phyloP scores from a whole-genome alignment of 2,797 vertebrate genomes.

The Cygnus olor region DNA sequence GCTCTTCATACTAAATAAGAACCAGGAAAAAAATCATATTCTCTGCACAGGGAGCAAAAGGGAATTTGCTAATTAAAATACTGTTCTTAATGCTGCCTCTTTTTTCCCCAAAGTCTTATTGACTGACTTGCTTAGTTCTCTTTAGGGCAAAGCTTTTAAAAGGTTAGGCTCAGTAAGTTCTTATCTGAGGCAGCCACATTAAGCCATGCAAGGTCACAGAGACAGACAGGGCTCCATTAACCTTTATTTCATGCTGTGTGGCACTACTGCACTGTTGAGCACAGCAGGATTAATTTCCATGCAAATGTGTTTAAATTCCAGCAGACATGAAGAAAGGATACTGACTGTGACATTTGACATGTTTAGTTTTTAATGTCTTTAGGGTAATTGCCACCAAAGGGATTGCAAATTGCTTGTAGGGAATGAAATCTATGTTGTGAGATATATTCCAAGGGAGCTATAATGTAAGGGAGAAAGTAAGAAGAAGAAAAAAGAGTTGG shows the following conservation, averaged over 20 bases:
- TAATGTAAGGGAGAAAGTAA: neutral
- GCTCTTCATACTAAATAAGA: neutral
- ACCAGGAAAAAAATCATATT: neutral
- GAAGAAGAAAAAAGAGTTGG: neutral
- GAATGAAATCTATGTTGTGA: neutral
- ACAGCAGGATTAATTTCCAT: neutral
- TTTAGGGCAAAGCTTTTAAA: neutral
- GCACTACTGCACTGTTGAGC: neutral
- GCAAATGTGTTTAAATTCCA: neutral
- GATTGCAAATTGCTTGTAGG: neutral
- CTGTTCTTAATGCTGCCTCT: neutral
- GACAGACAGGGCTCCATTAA: neutral
- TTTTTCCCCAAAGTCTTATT: neutral
- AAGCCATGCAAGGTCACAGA: neutral
- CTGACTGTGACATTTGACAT: neutral
- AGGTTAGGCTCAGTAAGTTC: neutral
- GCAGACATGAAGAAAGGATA: neutral
- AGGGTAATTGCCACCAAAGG: neutral
- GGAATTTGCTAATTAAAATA: neutral
- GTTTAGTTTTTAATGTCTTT: neutral
- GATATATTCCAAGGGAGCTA: neutral
- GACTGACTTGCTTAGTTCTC: neutral
- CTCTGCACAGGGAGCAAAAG: accelerated
- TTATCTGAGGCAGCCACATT: neutral
- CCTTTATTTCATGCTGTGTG: neutral